Conservation (phyloP, 2,888 invertebrate genomes). For the Tuta absoluta region DNA sequence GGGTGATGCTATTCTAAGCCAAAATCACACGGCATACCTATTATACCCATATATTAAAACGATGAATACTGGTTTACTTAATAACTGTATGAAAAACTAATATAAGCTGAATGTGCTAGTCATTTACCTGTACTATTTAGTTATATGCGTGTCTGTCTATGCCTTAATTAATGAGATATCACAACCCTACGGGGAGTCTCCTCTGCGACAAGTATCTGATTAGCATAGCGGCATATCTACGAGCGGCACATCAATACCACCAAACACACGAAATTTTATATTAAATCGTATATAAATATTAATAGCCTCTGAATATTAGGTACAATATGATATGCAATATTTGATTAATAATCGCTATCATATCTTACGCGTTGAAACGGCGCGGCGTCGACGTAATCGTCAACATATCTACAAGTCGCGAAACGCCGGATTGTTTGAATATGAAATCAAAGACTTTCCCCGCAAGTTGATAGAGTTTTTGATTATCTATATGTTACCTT, state of each 20-base stretch:
- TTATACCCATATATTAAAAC: no score
- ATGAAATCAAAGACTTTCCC: not conserved
- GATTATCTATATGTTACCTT: no score
- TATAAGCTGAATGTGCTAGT: no score
- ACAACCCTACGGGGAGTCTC: constrained; percentile 10
- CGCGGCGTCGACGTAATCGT: not conserved
- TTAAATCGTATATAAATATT: constrained; percentile 13
- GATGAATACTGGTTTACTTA: no score
- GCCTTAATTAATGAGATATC: constrained; percentile 14
- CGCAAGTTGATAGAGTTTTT: no score
- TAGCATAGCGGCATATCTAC: constrained; percentile 21
- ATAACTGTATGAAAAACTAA: no score
- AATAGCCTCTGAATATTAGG: constrained; percentile 5
- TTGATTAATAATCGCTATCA: constrained; percentile 30
- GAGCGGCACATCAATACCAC: constrained; percentile 9
- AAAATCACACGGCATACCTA: no score
- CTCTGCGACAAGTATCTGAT: constrained; percentile 10
- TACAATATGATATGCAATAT: constrained; percentile 28
- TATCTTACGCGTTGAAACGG: constrained; percentile 22
- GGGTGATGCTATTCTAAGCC: no score
- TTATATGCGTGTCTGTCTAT: not conserved
- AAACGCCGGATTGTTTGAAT: not conserved
- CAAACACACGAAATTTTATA: constrained; percentile 18
- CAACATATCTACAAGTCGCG: no score
- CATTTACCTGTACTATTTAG: not conserved